Conservation (phyloP, 2,113 vertebrate genomes). For the Todiramphus chloris region DNA sequence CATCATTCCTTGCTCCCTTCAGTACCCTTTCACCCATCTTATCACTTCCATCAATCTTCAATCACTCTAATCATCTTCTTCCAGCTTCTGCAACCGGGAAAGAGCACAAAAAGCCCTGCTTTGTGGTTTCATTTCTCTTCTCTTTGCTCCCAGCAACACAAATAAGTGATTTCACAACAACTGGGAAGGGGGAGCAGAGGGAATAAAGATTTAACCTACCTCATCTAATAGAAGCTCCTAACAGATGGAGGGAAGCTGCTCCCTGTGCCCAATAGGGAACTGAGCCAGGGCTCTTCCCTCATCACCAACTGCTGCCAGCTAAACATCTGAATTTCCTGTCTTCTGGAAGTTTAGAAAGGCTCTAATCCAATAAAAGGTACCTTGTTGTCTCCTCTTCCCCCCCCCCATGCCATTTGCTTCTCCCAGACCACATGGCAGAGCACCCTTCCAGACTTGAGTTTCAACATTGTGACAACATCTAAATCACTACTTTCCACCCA, state of each 20-base stretch:
- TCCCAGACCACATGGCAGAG: not conserved
- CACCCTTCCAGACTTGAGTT: not conserved
- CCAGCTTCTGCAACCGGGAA: not conserved
- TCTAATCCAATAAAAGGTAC: not conserved
- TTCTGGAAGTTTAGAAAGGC: slow-evolving; percentile 22
- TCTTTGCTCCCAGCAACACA: slow-evolving; percentile 29
- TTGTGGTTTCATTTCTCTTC: slow-evolving; percentile 33
- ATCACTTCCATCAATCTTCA: slow-evolving; percentile 62
- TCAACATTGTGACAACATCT: not conserved
- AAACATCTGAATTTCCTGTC: slow-evolving; percentile 51
- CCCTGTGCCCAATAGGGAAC: not conserved
- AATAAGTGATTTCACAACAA: slow-evolving; percentile 39
- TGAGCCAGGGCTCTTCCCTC: slow-evolving; percentile 48
- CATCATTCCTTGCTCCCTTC: not conserved
- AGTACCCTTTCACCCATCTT: slow-evolving; percentile 35
- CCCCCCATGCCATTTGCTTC: not conserved
- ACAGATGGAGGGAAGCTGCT: slow-evolving; percentile 59
- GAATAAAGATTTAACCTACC: slow-evolving; percentile 51
- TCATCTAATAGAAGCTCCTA: slow-evolving; percentile 50
- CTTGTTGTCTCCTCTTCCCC: not conserved
- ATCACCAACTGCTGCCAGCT: slow-evolving; percentile 27
- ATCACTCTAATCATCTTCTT: slow-evolving; percentile 22
- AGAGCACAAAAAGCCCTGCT: not conserved
- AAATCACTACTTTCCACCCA: not conserved
- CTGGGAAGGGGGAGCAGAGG: slow-evolving; percentile 3